Evolutionary conservation across 1,140 invertebrate species (phyloP), one percentile per base, ranked within the genome.

Genomic region (Pachypsylla venusta): DNA sequence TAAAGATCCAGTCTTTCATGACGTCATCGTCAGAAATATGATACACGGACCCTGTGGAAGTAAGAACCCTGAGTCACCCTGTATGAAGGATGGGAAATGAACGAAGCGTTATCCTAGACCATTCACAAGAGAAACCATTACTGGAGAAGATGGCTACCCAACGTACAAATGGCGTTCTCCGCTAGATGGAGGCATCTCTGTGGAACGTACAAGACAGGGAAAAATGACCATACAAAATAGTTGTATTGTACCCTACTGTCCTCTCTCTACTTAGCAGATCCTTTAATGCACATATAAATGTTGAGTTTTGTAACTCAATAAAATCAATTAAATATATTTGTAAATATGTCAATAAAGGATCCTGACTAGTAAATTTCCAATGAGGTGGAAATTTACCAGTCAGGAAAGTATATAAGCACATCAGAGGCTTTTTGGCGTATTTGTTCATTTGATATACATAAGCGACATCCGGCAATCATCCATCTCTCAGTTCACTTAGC

Each of bases 311-410:
- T 35, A 12, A 35, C 30, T 35, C 30, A 12, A 35, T 35, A 16
- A 12, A 35, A 35, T 35, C 16, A 10, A 35, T 35, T 35, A 35
- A 35, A 35, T 35, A 12, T 10, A 12, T 35, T 35, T 71, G 67
- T 60, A 74, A 73, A 65, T 75, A 72, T 68, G 65, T 76, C 7
- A 67, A 67, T 25, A 74, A 75, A 68, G 69, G 68, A 2, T 66
- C 66, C 25, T 63, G 70, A 58, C 59, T 64, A 60, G 66, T 66
- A 28, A 61, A 67, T 57, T 57, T 66, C 60, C 30, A 12, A 12
- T 35, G 30, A 35, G 30, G 30, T 35, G 30, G 10, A 10, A 16
- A 35, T 12, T 16, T 35, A 35, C 16, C 16, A 35, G 16, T 10
- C 16, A 12, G 30, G 30, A 16, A 10, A 16, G 10, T 35, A 35